Base-by-base conservation (phyloP, 64 coral and sea anemone genomes). In the Exaiptasia diaphana region DNA sequence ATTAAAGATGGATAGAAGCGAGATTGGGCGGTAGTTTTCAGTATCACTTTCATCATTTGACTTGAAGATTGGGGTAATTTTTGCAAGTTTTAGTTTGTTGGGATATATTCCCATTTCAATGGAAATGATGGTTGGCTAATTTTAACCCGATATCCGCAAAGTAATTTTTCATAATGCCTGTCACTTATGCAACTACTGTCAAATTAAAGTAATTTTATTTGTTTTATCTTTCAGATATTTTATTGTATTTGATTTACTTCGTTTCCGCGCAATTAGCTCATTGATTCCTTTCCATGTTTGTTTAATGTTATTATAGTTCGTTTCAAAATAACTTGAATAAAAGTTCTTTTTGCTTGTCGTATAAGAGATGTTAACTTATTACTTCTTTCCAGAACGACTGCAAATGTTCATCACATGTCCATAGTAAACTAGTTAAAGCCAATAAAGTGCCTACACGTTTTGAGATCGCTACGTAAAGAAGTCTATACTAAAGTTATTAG, bases 11-110 rank as follows among this genome's bases (percentile, higher is more conserved):
- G 72, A 54, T 17, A 75, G 27, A 29, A 75, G n/a, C 11, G 72
- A 75, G 36, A 75, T 75, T 22, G 72, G 41, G 5, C 72, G 21
- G 38, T 75, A 75, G 27, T 75, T 75, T 23, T 26, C 34, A 15
- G 44, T 40, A 32, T 75, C 72, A 49, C 0, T 28, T 75, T 27
- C 43, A 50, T 75, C 72, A 50, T 50, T 44, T 1, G 72, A 28
- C 34, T 75, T 75, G 24, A 24, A 68, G 11, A 68, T 35, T 35
- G 36, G 64, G 17, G 34, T 68, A 24, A 68, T 68, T 35, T 68
- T 68, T 0, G 64, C 20, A 6, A 27, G 10, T 39, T 68, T 68
- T 20, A 68, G 28, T 68, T 68, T 68, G 17, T 18, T 18, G 17
- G 36, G 64, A 68, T 68, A 68, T 32, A 28, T 30, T 27, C 36